phyloP scores from a whole-genome alignment of 92 coral and sea anemone genomes.

The Palythoa heliodiscus region DNA sequence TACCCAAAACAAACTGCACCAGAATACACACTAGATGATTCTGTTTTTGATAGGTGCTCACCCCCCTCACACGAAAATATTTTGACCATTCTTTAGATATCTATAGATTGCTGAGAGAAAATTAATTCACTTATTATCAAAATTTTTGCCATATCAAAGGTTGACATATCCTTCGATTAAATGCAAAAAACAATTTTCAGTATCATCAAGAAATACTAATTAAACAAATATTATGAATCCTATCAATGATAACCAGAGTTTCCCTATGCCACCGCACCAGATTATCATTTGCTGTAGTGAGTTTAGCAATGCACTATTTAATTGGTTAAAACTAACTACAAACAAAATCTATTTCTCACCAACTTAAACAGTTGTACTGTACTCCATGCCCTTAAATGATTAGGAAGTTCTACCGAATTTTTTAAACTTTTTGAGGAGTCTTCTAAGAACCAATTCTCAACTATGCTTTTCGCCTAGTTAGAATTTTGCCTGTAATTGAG shows the following conservation, averaged over 20 bases:
- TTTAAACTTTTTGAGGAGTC: neutral
- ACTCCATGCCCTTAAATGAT: neutral
- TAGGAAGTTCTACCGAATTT: neutral
- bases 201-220: too few relatives aligned
- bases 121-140: too few relatives aligned
- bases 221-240: neutral
- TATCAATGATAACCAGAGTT: neutral
- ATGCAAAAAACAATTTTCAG: too few relatives aligned
- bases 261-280: neutral
- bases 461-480: neutral
- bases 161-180: neutral
- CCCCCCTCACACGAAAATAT: too few relatives aligned
- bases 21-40: too few relatives aligned
- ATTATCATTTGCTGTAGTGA: neutral
- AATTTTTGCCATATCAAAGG: neutral
- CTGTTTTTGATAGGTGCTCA: too few relatives aligned
- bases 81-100: too few relatives aligned
- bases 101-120: too few relatives aligned
- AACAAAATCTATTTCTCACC: constrained; percentile 15
- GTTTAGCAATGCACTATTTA: neutral
- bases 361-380: neutral
- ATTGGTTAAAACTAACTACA: constrained; percentile 21
- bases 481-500: constrained; percentile 22
- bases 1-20: too few relatives aligned
- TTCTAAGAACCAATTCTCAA: neutral